These are phyloP conservation scores for Glossophaga mutica DNA, from an alignment of 2,797 vertebrate genomes.

Conservation along the genomic window DNA sequence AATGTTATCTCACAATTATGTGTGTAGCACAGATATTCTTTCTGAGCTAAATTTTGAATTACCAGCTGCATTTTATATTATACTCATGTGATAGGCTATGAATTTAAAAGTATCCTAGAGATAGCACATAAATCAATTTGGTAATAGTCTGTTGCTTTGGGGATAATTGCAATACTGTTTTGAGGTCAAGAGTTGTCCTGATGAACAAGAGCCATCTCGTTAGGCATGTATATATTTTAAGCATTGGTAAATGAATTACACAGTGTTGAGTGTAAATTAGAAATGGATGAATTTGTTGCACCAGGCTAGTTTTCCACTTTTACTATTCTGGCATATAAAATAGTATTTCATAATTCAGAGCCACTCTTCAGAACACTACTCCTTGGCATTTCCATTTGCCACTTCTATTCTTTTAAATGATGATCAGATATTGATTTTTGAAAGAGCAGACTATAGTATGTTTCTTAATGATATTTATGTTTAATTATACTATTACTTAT, in stretches of 20 bases:
- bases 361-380: neutral
- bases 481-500: neutral
- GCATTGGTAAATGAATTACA: neutral
- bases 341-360: neutral
- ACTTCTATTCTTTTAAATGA: neutral
- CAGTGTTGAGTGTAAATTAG: neutral
- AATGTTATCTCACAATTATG: neutral
- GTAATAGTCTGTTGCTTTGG: neutral
- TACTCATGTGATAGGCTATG: neutral
- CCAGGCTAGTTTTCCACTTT: constrained; percentile 27
- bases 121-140: constrained; percentile 18
- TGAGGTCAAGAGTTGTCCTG: constrained; percentile 19
- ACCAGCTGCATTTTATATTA: neutral
- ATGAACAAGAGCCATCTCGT: constrained; percentile 16
- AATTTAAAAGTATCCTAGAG: constrained; percentile 26
- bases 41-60: constrained; percentile 29
- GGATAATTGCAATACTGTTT: neutral
- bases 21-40: neutral
- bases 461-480: neutral
- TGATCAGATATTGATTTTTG: neutral
- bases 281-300: constrained; percentile 21
- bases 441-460: neutral
- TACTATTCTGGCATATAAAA: neutral
- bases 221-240: neutral
- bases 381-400: neutral